Evolutionary conservation across 1,140 invertebrate genomes (phyloP).

Genomic region (Leptinotarsa lineolata): DNA sequence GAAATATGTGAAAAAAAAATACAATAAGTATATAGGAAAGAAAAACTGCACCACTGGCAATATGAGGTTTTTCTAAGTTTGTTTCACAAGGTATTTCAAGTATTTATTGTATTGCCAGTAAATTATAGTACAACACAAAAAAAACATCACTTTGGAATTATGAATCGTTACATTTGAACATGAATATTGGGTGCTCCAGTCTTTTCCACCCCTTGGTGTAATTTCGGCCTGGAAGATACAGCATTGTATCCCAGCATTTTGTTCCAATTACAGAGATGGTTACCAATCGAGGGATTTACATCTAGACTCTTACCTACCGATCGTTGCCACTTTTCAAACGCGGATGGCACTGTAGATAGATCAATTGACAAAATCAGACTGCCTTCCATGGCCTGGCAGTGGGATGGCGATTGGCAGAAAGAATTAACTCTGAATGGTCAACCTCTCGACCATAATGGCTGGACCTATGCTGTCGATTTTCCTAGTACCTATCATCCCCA

Average conservation of each 20-base stretch:
- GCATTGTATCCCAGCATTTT: too few relatives aligned
- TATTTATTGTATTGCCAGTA: too few relatives aligned
- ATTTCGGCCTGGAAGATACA: too few relatives aligned
- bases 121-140: too few relatives aligned
- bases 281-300: conserved; percentile 86
- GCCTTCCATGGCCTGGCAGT: conserved; percentile 90
- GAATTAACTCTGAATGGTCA: conserved; percentile 86
- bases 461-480: conserved; percentile 94
- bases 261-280: conserved; percentile 69
- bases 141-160: not conserved
- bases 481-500: conserved; percentile 79
- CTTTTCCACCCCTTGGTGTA: too few relatives aligned
- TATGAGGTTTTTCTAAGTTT: too few relatives aligned
- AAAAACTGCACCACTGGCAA: too few relatives aligned
- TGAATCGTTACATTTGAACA: not conserved
- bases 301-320: conserved; percentile 83
- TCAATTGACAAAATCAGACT: conserved; percentile 80
- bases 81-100: too few relatives aligned
- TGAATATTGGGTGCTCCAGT: too few relatives aligned
- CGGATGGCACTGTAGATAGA: conserved; percentile 77
- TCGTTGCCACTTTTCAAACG: conserved; percentile 80
- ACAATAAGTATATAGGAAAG: too few relatives aligned
- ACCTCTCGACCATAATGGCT: conserved; percentile 85
- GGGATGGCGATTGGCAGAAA: conserved; percentile 91
- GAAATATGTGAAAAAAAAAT: too few relatives aligned